These are phyloP conservation scores for Chloromyia formosa DNA, from an alignment of 2,888 invertebrate species.

Conservation along the genomic window DNA sequence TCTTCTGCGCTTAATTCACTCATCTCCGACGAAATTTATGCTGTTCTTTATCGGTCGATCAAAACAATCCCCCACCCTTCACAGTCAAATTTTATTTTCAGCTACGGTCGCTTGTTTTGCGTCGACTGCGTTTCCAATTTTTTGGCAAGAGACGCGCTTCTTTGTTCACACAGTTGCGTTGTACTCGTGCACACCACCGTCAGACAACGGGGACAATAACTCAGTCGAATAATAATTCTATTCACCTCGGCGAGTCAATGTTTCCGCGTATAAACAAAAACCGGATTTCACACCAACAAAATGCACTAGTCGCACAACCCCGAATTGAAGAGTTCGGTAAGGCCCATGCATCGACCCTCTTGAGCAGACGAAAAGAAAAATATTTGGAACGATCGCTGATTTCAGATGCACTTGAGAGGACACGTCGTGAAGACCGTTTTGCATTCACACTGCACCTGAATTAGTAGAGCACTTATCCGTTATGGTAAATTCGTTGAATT, in stretches of 20 bases:
- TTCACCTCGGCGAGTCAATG: neutral
- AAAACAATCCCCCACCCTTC: constrained; percentile 24
- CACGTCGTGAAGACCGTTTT: neutral
- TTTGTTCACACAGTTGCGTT: constrained; percentile 35
- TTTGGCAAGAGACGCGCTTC: constrained; percentile 36
- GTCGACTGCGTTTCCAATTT: constrained; percentile 42
- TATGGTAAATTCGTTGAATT: neutral
- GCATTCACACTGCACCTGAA: neutral
- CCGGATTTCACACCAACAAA: too few species aligned
- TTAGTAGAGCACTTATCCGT: neutral
- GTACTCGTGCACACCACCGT: neutral
- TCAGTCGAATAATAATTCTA: neutral
- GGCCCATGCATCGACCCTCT: neutral
- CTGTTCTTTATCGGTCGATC: neutral
- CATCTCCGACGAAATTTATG: constrained; percentile 63
- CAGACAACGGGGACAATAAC: neutral
- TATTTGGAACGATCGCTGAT: neutral
- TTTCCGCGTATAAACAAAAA: too few species aligned
- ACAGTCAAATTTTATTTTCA: constrained; percentile 31
- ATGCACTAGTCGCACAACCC: too few species aligned
- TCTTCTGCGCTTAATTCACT: constrained; percentile 90
- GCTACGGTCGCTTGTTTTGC: constrained; percentile 18
- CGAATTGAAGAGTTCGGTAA: too few species aligned
- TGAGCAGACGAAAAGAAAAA: neutral
- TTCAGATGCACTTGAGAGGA: constrained; percentile 1